Evolutionary conservation across 2,888 invertebrate species (phyloP).

Genomic region (Noctua comes): DNA sequence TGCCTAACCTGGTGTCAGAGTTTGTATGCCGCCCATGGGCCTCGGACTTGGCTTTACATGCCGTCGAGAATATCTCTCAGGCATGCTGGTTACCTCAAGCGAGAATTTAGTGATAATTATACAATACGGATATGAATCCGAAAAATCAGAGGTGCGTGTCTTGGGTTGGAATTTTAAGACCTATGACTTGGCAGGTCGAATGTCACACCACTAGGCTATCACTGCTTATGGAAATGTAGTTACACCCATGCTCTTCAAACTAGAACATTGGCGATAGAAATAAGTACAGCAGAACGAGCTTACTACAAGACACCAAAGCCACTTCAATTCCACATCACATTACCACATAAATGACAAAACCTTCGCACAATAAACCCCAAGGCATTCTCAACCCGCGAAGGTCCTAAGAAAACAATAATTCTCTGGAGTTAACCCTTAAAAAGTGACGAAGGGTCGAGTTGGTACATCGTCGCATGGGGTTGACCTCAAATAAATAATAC

Average conservation of each 20-base stretch:
- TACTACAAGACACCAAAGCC: neutral
- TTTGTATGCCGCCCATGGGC: too few relatives aligned
- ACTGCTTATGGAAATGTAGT: neutral
- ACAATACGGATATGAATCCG: too few relatives aligned
- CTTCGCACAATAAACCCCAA: conserved; percentile 4
- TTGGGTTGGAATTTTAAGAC: too few relatives aligned
- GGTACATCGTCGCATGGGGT: conserved; percentile 38
- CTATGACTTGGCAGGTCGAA: too few relatives aligned
- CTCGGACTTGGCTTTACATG: too few relatives aligned
- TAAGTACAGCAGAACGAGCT: neutral
- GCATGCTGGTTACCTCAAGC: too few relatives aligned
- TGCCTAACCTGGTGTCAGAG: too few relatives aligned
- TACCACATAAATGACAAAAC: conserved; percentile 37
- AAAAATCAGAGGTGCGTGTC: too few relatives aligned
- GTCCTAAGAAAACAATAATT: conserved; percentile 64
- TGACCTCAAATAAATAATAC: conserved; percentile 62
- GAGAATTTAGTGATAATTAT: too few relatives aligned
- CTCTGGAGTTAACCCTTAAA: conserved; percentile 56
- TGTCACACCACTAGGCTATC: too few relatives aligned
- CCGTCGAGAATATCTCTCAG: too few relatives aligned
- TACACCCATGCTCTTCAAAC: neutral
- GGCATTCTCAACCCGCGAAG: neutral
- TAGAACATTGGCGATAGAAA: neutral
- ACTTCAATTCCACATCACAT: neutral
- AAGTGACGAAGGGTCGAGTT: conserved; percentile 59